Conservation (phyloP, 2,888 invertebrate genomes). For the Drosophila multiciliata region DNA sequence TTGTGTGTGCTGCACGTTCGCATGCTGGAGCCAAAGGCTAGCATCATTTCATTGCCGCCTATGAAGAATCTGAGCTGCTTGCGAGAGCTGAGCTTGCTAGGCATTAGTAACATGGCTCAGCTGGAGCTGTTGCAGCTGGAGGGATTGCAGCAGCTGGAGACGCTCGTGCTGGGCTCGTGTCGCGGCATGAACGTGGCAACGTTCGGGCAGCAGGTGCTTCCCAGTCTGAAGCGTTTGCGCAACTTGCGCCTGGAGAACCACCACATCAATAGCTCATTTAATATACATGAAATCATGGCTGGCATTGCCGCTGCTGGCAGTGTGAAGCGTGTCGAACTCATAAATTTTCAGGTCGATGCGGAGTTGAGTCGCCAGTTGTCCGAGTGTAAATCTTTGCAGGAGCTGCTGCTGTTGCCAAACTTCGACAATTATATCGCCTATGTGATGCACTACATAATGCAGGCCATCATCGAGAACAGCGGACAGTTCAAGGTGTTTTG, state of each 20-base stretch:
- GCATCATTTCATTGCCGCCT: constrained; percentile 86
- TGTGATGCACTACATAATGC: constrained; percentile 90
- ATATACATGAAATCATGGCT: constrained; percentile 89
- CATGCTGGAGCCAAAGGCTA: constrained; percentile 88
- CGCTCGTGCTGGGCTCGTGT: constrained; percentile 93
- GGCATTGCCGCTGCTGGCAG: constrained; percentile 88
- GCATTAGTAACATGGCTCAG: constrained; percentile 86
- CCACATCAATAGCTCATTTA: constrained; percentile 81
- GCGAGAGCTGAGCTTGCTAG: constrained; percentile 87
- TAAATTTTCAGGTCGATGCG: constrained; percentile 92
- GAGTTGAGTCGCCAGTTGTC: constrained; percentile 92
- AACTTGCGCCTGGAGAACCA: constrained; percentile 90
- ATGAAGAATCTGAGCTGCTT: constrained; percentile 88
- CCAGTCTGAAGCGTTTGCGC: constrained; percentile 87
- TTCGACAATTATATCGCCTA: constrained; percentile 94
- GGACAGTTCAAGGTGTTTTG: constrained; percentile 90
- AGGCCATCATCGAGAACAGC: constrained; percentile 88
- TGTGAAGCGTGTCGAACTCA: constrained; percentile 90
- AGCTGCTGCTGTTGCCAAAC: constrained; percentile 92
- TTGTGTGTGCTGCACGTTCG: constrained; percentile 91
- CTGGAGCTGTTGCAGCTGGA: constrained; percentile 88
- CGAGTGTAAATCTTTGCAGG: constrained; percentile 89
- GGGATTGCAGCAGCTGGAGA: constrained; percentile 88
- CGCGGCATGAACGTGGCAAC: constrained; percentile 87
- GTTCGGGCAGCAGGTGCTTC: constrained; percentile 88